Evolutionary conservation across 2,888 invertebrate genomes (phyloP).

Genomic region (Drosophila dives): DNA sequence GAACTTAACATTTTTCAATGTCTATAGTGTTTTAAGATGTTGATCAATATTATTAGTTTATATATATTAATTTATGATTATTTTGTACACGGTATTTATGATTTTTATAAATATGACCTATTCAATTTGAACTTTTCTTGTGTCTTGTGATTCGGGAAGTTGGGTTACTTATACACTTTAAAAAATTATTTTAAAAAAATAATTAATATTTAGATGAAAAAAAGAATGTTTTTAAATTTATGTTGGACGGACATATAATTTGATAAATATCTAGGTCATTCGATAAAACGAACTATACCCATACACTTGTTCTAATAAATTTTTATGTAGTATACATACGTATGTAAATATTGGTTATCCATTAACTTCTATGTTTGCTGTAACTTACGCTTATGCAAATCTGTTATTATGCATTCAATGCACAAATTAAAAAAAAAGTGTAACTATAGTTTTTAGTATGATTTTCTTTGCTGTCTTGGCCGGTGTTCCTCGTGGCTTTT

Average conservation of each 20-base stretch:
- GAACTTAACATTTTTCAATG: neutral
- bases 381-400: conserved; percentile 30
- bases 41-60: neutral
- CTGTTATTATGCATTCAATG: conserved; percentile 45
- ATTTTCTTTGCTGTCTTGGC: conserved; percentile 56
- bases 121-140: neutral
- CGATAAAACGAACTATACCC: neutral
- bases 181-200: neutral
- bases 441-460: conserved; percentile 23
- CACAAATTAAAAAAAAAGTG: conserved; percentile 22
- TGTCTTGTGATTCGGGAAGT: neutral
- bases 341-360: neutral
- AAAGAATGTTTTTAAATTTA: neutral
- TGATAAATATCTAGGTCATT: neutral
- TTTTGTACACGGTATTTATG: neutral
- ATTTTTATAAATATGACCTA: neutral
- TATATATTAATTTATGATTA: neutral
- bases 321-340: neutral
- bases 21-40: neutral
- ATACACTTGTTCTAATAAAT: neutral
- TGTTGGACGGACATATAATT: neutral
- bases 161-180: neutral
- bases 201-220: neutral
- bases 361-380: conserved; percentile 1
- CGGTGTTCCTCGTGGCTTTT: conserved; percentile 37